Evolutionary conservation across 2,797 vertebrate species (phyloP).

Genomic region (Enteromius viviparus): DNA sequence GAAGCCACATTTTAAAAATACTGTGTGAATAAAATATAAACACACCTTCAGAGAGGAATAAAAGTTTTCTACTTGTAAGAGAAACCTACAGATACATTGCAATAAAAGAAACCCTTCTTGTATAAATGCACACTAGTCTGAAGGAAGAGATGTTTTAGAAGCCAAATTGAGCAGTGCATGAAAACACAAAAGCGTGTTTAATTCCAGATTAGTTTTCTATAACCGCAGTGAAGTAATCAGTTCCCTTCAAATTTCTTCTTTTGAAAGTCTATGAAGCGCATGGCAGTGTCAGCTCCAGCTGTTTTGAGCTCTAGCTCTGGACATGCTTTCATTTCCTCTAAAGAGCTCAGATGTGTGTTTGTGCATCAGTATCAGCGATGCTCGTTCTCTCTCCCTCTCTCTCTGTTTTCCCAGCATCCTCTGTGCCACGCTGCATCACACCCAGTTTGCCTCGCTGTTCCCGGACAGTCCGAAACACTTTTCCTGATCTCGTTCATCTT

Average conservation of each 20-base stretch:
- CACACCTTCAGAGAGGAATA: not conserved
- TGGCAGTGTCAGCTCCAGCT: too few relatives aligned
- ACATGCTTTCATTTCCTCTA: not conserved
- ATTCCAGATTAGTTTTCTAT: not conserved
- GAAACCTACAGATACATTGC: too few relatives aligned
- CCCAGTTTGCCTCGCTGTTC: slow-evolving; percentile 81
- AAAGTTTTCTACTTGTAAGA: not conserved
- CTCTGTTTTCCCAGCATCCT: slow-evolving; percentile 47
- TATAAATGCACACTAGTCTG: not conserved
- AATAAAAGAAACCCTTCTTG: too few relatives aligned
- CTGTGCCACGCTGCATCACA: slow-evolving; percentile 85
- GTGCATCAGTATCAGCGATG: not conserved
- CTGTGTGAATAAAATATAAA: not conserved
- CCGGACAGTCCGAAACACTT: slow-evolving; percentile 94
- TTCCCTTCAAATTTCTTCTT: too few relatives aligned
- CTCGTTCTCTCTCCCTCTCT: not conserved
- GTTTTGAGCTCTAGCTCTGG: not conserved
- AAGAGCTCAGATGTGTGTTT: not conserved
- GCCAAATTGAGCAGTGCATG: not conserved
- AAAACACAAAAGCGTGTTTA: not conserved
- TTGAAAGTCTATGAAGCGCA: too few relatives aligned
- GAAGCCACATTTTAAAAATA: not conserved
- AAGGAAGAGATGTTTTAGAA: not conserved
- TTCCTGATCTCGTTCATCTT: slow-evolving; percentile 93
- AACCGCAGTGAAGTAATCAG: not conserved